Conservation (phyloP, 2,113 vertebrate species). For the Chloropsis hardwickii region DNA sequence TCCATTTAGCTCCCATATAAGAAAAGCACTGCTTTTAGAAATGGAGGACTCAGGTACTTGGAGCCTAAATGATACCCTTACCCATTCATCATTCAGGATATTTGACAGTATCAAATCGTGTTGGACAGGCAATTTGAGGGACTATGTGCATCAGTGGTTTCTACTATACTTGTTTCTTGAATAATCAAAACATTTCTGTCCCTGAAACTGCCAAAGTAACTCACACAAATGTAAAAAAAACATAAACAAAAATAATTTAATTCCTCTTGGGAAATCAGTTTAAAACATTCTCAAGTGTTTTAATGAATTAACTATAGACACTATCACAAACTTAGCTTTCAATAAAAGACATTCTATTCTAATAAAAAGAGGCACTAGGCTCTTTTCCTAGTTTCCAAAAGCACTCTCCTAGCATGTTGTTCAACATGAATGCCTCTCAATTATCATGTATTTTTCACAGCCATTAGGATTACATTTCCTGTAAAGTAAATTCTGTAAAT, state of each 20-base stretch:
- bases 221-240: neutral
- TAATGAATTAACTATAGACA: neutral
- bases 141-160: neutral
- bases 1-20: neutral
- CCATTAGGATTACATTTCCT: neutral
- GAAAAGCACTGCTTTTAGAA: neutral
- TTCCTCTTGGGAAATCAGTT: neutral
- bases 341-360: neutral
- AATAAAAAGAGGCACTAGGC: neutral
- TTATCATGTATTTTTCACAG: neutral
- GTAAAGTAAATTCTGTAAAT: neutral
- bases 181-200: neutral
- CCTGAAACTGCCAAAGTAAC: neutral
- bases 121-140: neutral
- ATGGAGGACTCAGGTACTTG: neutral
- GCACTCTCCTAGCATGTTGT: neutral
- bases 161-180: neutral
- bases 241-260: neutral
- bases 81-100: neutral
- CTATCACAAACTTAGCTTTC: neutral
- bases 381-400: neutral
- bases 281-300: neutral
- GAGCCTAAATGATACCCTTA: neutral
- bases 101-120: neutral
- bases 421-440: neutral